phyloP scores from a whole-genome alignment of 2,113 vertebrate species.

The Ancistrus triradiatus region DNA sequence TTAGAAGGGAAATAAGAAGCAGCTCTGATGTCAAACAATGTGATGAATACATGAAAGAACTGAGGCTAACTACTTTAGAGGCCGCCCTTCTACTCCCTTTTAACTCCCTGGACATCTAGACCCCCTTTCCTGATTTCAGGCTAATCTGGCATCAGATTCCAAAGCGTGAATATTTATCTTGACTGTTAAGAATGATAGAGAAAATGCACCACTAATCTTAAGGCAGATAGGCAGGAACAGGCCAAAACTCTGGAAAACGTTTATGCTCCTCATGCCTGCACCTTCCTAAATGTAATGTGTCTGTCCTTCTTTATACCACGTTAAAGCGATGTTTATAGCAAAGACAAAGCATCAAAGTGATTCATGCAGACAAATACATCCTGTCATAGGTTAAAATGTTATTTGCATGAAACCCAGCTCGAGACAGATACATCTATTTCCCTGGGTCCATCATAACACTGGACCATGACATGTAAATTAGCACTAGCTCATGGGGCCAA shows the following conservation, averaged over 20 bases:
- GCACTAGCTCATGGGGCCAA: too few relatives aligned
- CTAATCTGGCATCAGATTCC: slow-evolving; percentile 4
- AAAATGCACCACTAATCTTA: neutral
- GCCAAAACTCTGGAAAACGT: neutral
- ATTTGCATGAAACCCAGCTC: too few relatives aligned
- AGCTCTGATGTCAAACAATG: neutral
- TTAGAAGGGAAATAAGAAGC: neutral
- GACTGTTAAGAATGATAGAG: neutral
- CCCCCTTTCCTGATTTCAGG: neutral
- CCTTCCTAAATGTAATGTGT: too few relatives aligned
- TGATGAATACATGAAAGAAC: neutral
- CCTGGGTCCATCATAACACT: too few relatives aligned
- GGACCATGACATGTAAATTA: too few relatives aligned
- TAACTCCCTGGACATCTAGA: neutral
- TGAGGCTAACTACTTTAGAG: neutral
- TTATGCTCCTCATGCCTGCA: too few relatives aligned
- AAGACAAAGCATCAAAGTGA: too few relatives aligned
- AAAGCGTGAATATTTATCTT: neutral
- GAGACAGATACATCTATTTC: too few relatives aligned
- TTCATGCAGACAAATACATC: too few relatives aligned
- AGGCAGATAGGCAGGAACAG: neutral
- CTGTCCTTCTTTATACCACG: too few relatives aligned
- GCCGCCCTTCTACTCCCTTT: neutral
- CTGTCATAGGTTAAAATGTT: too few relatives aligned
- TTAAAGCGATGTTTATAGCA: too few relatives aligned